These are phyloP conservation scores for Malurus melanocephalus DNA, from an alignment of 2,113 vertebrate genomes.

Conservation along the genomic window DNA sequence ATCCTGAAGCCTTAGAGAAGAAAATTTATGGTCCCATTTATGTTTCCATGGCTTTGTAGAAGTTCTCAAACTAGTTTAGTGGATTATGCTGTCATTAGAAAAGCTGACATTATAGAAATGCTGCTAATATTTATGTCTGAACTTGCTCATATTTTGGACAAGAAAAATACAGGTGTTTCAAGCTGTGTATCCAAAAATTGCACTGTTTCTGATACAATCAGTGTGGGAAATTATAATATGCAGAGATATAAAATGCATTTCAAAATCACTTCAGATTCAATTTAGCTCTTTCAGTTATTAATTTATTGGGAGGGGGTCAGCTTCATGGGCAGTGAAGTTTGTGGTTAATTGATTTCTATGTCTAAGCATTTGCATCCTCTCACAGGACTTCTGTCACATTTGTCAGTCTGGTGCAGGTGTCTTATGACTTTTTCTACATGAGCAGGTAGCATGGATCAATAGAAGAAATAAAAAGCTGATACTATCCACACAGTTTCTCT, in stretches of 20 bases:
- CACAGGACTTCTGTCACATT: not conserved
- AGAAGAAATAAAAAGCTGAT: not conserved
- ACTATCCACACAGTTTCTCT: not conserved
- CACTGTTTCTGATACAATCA: not conserved
- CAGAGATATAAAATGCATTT: not conserved
- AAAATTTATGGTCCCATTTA: not conserved
- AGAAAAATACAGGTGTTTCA: not conserved
- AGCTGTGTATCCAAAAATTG: not conserved
- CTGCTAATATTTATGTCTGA: not conserved
- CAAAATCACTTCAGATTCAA: not conserved
- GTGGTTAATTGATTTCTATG: not conserved
- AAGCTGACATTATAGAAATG: not conserved
- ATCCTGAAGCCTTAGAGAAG: not conserved
- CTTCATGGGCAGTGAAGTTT: not conserved
- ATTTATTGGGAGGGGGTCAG: rapidly evolving
- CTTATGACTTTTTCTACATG: not conserved
- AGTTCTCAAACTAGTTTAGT: not conserved
- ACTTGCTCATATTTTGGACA: not conserved
- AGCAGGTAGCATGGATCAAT: not conserved
- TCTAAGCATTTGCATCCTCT: not conserved
- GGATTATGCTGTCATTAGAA: not conserved
- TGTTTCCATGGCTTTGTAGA: not conserved
- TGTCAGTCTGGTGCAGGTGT: not conserved
- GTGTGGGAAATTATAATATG: not conserved
- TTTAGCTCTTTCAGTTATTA: not conserved